Base-by-base conservation (phyloP, 2,797 vertebrate species). In the Phoebastria nigripes region DNA sequence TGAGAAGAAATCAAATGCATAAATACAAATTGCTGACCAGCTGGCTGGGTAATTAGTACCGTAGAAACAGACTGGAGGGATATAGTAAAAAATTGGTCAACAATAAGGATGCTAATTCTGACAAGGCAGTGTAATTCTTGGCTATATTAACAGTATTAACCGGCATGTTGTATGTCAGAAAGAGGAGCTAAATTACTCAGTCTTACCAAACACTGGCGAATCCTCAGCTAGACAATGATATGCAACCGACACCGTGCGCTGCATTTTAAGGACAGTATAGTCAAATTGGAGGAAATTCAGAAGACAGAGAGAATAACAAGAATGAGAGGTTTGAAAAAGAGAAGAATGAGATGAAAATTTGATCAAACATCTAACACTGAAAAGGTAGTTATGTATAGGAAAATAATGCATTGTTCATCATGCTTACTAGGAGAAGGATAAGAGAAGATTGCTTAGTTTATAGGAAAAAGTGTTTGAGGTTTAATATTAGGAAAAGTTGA, bases 201-300 rank as follows among this genome's bases (percentile, higher is more conserved):
- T 46, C 42, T 85, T 69, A 13, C 33, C 35, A 89, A 70, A 73
- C 29, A 35, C 12, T 84, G 41, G 39, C 2, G 17, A 91, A 46
- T 54, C 20, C 41, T 79, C 58, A 76, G 62, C 15, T 52, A 44
- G 58, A 26, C 12, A 54, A 2, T 8, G 26, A 33, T 66, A 54
- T 0, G 4, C 21, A 56, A 6, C 28, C 1, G 4, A 39, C 21
- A 6, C 15, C 6, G 21, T 39, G 26, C 1, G 1, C 37, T 84
- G 33, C 29, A 12, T 82, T 87, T 76, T 69, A 82, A 90, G 35
- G 35, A 71, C 15, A 39, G 11, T 41, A n/a, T 15, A 71, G 56
- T 42, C 22, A 74, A 78, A 71, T n/a, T 12, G 9, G 41, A 90
- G 28, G n/a, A 84, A 59, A 91, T 69, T 49, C 6, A 4, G 25